Percentiles rank a stretch among this genome's conserved stretches.
Evolutionary conservation across 1,140 invertebrate species (phyloP).

Genomic region (Drosophila saltans): DNA sequence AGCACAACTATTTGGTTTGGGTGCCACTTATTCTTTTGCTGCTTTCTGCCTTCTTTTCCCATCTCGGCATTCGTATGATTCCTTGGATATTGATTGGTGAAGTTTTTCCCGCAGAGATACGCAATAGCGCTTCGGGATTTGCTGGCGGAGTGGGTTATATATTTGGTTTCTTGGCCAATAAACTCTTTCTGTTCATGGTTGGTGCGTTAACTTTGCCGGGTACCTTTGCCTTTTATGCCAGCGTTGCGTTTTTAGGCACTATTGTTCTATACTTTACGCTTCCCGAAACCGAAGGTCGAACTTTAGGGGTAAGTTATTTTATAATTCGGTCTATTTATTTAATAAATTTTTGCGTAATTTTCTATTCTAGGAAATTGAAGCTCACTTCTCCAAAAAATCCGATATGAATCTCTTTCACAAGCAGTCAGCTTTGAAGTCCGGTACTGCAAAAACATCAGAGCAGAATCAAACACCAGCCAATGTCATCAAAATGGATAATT

Average conservation of each 20-base stretch:
- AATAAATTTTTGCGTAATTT: neutral
- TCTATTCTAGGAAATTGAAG: slow-evolving; percentile 86
- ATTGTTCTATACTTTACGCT: slow-evolving; percentile 84
- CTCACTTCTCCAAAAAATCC: slow-evolving; percentile 86
- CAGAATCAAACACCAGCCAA: slow-evolving; percentile 37
- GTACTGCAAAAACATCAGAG: slow-evolving; percentile 15
- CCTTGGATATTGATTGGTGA: slow-evolving; percentile 92
- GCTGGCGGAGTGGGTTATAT: slow-evolving; percentile 89
- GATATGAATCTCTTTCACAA: slow-evolving; percentile 63
- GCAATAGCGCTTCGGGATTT: slow-evolving; percentile 88
- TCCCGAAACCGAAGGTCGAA: slow-evolving; percentile 91
- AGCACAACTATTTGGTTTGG: slow-evolving; percentile 85
- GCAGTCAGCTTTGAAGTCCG: slow-evolving; percentile 20
- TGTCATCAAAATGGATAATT: slow-evolving; percentile 58
- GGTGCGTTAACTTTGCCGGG: slow-evolving; percentile 86
- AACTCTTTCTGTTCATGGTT: slow-evolving; percentile 88
- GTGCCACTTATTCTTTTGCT: slow-evolving; percentile 88
- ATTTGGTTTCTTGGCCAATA: slow-evolving; percentile 89
- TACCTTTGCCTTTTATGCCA: slow-evolving; percentile 86
- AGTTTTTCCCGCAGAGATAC: slow-evolving; percentile 87
- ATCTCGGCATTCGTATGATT: slow-evolving; percentile 88
- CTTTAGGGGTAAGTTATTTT: slow-evolving; percentile 83
- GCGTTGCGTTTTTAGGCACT: slow-evolving; percentile 86
- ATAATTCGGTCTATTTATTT: neutral
- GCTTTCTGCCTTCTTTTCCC: slow-evolving; percentile 87